Evolutionary conservation across 2,113 vertebrate species (phyloP), one percentile per base, ranked within the genome.

Genomic region (Emydocephalus ijimae): DNA sequence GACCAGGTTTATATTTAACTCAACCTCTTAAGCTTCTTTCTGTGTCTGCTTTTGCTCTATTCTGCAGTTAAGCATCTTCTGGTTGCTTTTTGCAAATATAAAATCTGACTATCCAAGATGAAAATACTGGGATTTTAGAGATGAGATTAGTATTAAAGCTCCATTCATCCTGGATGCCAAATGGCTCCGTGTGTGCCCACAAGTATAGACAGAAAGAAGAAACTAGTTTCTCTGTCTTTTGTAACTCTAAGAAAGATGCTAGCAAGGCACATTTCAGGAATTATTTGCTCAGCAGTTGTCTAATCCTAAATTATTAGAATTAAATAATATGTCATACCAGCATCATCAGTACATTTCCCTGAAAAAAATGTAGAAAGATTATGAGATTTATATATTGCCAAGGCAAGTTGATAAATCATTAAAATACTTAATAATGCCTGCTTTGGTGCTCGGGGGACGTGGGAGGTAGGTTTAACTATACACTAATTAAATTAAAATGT

Each of bases 331-430:
- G 56, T 54, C 29, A 52, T 89, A 26, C 7, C 20, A 0, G 34
- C 29, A 50, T 90, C 34, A 23, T n/a, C 90, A 1, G 54, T n/a
- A 55, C 87, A 92, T 90, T 92, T 94, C 91, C n/a, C 93, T 14
- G 5, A 94, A 94, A 94, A 52, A 52, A 1, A 93, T 94, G 89
- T 48, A 96, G 88, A 85, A 0, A 0, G 10, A 54, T 5, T 26
- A 87, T 56, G 86, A 92, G 95, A 89, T 88, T 87, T 88, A 69
- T 89, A 85, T 89, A 88, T 29, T 54, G 39, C 56, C 86, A 57
- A 90, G 81, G 87, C 93, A 93, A 91, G 81, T 88, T 34, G 86
- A 48, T 69, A 90, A 91, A 89, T 50, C 93, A 93, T 45, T 94
- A 91, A 39, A 88, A 91, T 57, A 54, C 52, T 89, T 20, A 74